Conservation (phyloP, 2,888 invertebrate genomes). For the Thyatira batis region DNA sequence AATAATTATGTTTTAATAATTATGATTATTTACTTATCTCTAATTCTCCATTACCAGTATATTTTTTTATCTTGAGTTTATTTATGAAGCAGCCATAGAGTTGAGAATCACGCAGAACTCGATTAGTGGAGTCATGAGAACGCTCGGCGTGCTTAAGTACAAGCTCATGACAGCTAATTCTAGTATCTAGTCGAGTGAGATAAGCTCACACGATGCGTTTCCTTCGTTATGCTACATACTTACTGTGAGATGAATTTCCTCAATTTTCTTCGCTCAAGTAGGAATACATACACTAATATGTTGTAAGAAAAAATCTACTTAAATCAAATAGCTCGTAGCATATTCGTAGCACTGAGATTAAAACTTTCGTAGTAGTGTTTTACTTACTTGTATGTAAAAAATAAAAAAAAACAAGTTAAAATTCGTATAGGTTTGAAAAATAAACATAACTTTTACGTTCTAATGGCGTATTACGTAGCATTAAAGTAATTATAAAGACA, state of each 20-base stretch:
- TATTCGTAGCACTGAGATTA: neutral
- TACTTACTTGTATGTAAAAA: too few species aligned
- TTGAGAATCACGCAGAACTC: neutral
- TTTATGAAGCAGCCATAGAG: neutral
- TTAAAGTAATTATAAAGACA: conserved; percentile 27
- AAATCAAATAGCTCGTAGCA: neutral
- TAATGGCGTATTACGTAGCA: neutral
- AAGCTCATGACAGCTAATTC: conserved; percentile 30
- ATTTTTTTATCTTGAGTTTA: neutral
- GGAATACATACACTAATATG: neutral
- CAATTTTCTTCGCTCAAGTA: neutral
- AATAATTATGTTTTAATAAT: too few species aligned
- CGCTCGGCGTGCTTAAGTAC: neutral
- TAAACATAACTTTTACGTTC: neutral
- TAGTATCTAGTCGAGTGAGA: conserved; percentile 29
- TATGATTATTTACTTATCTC: too few species aligned
- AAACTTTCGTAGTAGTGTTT: neutral
- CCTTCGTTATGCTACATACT: neutral
- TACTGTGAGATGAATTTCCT: neutral
- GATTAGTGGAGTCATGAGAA: neutral
- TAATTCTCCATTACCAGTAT: neutral
- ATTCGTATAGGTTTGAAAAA: neutral
- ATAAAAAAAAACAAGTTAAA: too few species aligned
- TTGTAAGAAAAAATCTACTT: neutral
- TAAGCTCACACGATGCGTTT: conserved; percentile 26